Evolutionary conservation across 2,113 vertebrate genomes (phyloP).

Genomic region (Xyrauchen texanus): DNA sequence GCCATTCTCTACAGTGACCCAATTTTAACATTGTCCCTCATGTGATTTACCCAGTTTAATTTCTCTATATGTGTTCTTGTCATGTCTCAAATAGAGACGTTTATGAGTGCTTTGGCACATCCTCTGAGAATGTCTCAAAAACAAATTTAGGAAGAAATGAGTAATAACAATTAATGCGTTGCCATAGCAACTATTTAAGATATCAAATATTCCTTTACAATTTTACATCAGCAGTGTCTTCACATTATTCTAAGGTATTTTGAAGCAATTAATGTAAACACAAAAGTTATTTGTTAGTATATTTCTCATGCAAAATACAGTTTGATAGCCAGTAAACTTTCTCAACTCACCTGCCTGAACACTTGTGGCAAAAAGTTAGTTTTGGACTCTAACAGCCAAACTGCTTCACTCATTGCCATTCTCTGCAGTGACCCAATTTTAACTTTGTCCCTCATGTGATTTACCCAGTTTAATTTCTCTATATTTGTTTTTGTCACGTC

Average conservation of each 20-base stretch:
- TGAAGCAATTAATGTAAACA: no score
- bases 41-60: neutral
- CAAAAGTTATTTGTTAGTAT: no score
- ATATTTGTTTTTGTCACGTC: neutral
- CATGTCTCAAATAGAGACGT: neutral
- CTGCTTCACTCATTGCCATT: neutral
- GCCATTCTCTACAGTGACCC: slow-evolving; percentile 5
- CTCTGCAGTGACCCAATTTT: slow-evolving; percentile 26
- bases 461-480: neutral
- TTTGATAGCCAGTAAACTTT: no score
- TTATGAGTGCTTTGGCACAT: slow-evolving; percentile 24
- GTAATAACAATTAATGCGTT: no score
- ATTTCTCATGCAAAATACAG: no score
- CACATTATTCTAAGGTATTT: no score
- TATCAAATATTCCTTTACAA: no score
- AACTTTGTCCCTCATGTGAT: neutral
- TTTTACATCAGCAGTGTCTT: no score
- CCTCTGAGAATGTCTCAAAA: slow-evolving; percentile 3
- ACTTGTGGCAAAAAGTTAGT: neutral
- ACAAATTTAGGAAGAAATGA: no score
- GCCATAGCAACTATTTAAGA: no score
- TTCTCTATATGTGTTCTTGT: slow-evolving; percentile 7
- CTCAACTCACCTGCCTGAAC: no score
- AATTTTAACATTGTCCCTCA: slow-evolving; percentile 9
- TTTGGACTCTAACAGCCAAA: neutral